Evolutionary conservation across 2,113 vertebrate species (phyloP).

Genomic region (Psephotus haematonotus): DNA sequence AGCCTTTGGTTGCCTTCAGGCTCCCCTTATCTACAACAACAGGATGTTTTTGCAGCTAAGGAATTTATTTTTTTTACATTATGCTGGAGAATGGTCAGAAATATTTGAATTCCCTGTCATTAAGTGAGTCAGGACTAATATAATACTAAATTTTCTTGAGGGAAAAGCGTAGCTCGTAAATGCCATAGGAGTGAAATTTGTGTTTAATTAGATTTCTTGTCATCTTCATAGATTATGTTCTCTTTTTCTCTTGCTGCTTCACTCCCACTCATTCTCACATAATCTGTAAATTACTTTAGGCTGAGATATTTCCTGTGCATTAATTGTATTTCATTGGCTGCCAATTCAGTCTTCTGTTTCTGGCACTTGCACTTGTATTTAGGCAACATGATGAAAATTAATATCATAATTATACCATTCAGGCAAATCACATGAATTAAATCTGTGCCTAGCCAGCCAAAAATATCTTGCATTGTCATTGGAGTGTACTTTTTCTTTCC

Average conservation of each 20-base stretch:
- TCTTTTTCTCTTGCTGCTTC: background rate
- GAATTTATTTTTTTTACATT: background rate
- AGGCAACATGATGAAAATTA: constrained; percentile 49
- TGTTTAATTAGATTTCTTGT: background rate
- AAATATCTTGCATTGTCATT: constrained; percentile 21
- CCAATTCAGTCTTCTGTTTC: constrained; percentile 25
- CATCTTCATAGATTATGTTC: background rate
- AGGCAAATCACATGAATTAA: constrained; percentile 34
- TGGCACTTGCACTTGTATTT: constrained; percentile 38
- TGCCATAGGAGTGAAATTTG: background rate
- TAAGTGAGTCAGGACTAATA: background rate
- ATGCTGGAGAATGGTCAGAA: background rate
- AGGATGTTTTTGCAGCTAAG: background rate
- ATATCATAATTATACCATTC: constrained; percentile 46
- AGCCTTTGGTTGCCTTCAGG: background rate
- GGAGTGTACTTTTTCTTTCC: background rate
- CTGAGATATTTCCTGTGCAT: background rate
- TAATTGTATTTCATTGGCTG: constrained; percentile 31
- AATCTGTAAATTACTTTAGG: constrained; percentile 15
- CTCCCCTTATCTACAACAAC: background rate
- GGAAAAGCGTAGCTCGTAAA: background rate
- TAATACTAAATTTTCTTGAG: background rate
- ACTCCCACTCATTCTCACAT: background rate
- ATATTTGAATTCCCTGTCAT: background rate
- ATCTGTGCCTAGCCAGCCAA: constrained; percentile 12